A percentile compares a stretch with the other conserved stretches of the same genome.
phyloP scores from a whole-genome alignment of 1,140 invertebrate genomes.

The Probaryconus sp. region DNA sequence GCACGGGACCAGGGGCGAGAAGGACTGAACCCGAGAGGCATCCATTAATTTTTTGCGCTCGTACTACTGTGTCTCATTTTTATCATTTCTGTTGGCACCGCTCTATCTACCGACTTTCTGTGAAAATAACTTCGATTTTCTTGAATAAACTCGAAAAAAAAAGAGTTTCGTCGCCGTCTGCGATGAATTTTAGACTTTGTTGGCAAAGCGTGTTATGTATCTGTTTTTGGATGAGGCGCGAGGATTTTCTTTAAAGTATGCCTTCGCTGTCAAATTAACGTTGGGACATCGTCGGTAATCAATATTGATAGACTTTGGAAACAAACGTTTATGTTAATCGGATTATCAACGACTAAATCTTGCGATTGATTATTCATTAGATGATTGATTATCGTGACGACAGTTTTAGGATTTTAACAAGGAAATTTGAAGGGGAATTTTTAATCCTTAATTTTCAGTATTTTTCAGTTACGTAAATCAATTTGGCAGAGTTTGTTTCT shows the following conservation, averaged over 20 bases:
- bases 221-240: background rate
- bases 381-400: no score
- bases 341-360: no score
- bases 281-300: constrained; percentile 9
- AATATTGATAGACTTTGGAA: constrained; percentile 13
- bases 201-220: constrained; percentile 24
- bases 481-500: no score
- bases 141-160: constrained; percentile 35
- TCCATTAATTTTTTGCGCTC: constrained; percentile 58
- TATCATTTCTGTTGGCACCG: constrained; percentile 48
- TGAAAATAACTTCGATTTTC: constrained; percentile 68
- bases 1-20: no score
- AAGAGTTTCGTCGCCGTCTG: constrained; percentile 27
- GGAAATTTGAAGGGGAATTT: no score
- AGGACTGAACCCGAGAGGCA: no score
- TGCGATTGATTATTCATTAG: no score
- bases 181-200: constrained; percentile 30
- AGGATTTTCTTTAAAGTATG: constrained; percentile 19
- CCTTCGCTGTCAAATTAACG: constrained; percentile 31
- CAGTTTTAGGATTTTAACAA: no score
- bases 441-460: no score
- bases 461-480: no score
- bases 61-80: constrained; percentile 50
- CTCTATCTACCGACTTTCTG: constrained; percentile 33
- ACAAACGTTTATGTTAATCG: background rate